phyloP scores from a whole-genome alignment of 2,888 invertebrate species.

The Tenthredo notha region DNA sequence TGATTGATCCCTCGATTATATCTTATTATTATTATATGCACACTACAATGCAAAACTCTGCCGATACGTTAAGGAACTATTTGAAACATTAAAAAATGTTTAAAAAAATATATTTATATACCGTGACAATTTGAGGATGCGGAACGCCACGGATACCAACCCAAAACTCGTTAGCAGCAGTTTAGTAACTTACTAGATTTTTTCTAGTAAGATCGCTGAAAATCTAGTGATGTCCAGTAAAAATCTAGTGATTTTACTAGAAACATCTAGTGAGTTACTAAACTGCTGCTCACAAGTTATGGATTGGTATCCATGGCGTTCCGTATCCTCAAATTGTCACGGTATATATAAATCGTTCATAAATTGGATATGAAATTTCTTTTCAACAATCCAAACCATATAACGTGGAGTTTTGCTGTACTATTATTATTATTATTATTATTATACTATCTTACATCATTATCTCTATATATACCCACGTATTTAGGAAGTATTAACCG shows the following conservation, averaged over 20 bases:
- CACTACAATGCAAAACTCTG: not conserved
- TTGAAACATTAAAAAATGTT: not conserved
- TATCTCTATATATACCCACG: conserved; percentile 24
- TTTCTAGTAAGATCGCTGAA: no score
- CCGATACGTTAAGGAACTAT: not conserved
- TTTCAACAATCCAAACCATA: no score
- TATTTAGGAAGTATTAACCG: conserved; percentile 46
- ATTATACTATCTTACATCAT: conserved; percentile 23
- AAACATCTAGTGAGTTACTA: no score
- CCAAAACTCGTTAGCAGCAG: no score
- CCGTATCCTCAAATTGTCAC: no score
- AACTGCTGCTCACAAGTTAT: no score
- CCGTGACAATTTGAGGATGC: no score
- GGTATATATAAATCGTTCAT: not conserved
- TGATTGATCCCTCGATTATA: not conserved
- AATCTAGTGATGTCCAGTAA: no score
- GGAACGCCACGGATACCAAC: no score
- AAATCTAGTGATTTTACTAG: no score
- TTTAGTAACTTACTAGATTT: no score
- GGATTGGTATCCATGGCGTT: no score
- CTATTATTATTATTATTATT: not conserved
- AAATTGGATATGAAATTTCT: not conserved
- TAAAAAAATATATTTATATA: not conserved
- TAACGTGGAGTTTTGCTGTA: conserved; percentile 4
- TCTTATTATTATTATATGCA: not conserved